A percentile compares a stretch with the other conserved stretches of the same genome.
Evolutionary conservation across 1,140 invertebrate genomes (phyloP).

Genomic region (Pogonomyrmex californicus): DNA sequence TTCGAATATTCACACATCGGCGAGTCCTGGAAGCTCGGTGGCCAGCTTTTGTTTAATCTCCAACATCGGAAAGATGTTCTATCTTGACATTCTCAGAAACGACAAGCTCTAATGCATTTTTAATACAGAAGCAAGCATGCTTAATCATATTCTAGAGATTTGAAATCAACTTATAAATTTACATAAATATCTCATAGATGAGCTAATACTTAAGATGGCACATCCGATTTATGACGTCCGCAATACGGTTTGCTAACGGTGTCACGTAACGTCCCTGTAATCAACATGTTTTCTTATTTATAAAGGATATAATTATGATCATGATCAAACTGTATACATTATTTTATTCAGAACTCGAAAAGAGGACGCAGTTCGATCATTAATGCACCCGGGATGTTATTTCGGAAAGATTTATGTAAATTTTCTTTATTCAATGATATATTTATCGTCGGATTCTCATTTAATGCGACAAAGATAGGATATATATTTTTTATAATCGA

Average conservation of each 20-base stretch:
- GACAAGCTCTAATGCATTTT: not conserved
- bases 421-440: not conserved
- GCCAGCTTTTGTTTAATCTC: not conserved
- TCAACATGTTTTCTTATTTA: constrained; percentile 6
- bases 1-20: constrained; percentile 28
- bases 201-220: not conserved
- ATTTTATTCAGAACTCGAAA: not conserved
- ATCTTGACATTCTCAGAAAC: not conserved
- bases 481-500: not conserved
- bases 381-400: not conserved
- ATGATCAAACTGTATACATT: not conserved
- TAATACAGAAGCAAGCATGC: not conserved
- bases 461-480: not conserved
- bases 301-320: constrained; percentile 25
- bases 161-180: constrained; percentile 7
- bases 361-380: not conserved
- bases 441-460: not conserved
- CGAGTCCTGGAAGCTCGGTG: not conserved
- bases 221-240: not conserved
- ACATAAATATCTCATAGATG: not conserved
- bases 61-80: not conserved
- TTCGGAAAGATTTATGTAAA: not conserved
- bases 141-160: not conserved
- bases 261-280: not conserved
- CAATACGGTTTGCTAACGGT: constrained; percentile 7